These are phyloP conservation scores for Alces alces DNA, from an alignment of 2,113 vertebrate genomes.

Conservation along the genomic window DNA sequence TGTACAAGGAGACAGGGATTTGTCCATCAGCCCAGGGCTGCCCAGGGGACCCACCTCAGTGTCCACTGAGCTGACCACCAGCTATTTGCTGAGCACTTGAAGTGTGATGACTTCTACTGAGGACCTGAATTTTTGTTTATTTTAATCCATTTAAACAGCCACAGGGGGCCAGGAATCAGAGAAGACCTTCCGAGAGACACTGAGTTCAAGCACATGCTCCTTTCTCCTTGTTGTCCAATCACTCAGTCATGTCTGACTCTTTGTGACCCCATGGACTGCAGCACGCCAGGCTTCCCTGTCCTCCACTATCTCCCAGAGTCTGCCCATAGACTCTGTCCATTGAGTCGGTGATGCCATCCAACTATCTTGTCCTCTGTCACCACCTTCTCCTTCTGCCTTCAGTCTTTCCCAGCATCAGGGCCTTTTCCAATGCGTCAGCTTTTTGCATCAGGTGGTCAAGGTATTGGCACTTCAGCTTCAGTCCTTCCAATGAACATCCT, in stretches of 20 bases:
- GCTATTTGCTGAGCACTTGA: neutral
- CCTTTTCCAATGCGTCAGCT: neutral
- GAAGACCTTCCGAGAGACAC: neutral
- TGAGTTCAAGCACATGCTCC: neutral
- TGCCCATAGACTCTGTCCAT: neutral
- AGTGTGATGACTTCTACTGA: neutral
- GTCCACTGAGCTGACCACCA: rapidly evolving
- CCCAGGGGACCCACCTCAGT: rapidly evolving
- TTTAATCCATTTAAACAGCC: neutral
- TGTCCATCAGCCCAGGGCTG: neutral
- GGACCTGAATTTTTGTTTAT: neutral
- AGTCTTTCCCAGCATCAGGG: neutral
- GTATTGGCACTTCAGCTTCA: neutral
- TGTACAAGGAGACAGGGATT: neutral
- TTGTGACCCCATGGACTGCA: rapidly evolving
- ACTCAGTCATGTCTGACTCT: neutral
- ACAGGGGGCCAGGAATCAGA: neutral
- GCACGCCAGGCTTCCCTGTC: neutral
- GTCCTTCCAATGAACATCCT: neutral
- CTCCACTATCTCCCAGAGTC: neutral
- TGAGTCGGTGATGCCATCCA: rapidly evolving
- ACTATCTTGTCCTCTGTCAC: neutral
- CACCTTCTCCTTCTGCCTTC: neutral
- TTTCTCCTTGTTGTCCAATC: neutral
- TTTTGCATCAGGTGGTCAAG: neutral